Evolutionary conservation across 2,113 vertebrate genomes (phyloP), one percentile per base, ranked within the genome.

Genomic region (Bufo bufo): DNA sequence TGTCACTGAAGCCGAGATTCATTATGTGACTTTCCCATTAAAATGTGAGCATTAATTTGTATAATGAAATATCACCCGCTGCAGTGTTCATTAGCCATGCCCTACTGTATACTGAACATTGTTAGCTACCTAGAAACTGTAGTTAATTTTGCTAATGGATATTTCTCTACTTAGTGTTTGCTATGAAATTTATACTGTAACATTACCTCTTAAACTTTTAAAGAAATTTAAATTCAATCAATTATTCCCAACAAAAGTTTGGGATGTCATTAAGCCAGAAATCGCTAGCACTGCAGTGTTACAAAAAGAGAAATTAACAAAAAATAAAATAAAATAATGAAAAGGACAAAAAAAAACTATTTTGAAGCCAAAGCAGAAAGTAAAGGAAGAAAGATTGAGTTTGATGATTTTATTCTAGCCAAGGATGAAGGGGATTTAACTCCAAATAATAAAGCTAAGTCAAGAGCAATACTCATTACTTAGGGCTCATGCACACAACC

Each of bases 11-110:
- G 98, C 98, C 96, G 96, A 97, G 98, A 99, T 99, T 99, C 98
- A 99, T 99, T 99, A 99, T 98, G 97, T 98, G 98, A 99, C 98
- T 99, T 98, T 98, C 98, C 98, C 98, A 99, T 99, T 99, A 99
- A 99, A 99, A 99, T 98, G 98, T 98, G 98, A 99, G 98, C 98
- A 98, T 99, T 99, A 99, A 99, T 99, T 99, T 99, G 98, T 99
- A 98, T 99, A 99, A 99, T 99, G 98, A 99, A 99, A 99, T 99
- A 99, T 99, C 98, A 97, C 97, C 97, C 98, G 96, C 98, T 97
- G 97, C 98, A 97, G 97, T 96, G 97, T 99, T 99, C 98, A 99
- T 99, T 99, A 99, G 97, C 97, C 96, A 96, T 97, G 97, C 97
- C 98, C 96, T 97, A 97, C 97, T 97, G 97, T 97, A 99, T 95